These are phyloP conservation scores for Dryocosmus kuriphilus DNA, from an alignment of 2,888 invertebrate species.

Conservation along the genomic window DNA sequence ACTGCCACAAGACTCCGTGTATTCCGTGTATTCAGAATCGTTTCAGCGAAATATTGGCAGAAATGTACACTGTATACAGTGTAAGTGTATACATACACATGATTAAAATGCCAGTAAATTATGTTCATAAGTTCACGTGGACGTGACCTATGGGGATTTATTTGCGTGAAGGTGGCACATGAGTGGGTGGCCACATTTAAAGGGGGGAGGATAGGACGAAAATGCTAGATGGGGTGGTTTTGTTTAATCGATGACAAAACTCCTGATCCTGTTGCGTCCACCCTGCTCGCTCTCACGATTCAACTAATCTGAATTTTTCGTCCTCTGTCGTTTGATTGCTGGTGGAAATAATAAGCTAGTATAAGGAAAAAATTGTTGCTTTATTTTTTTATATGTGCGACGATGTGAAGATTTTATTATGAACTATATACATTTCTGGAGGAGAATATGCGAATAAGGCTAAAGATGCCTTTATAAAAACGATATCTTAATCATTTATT, in stretches of 20 bases:
- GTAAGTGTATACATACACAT: neutral
- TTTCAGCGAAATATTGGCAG: slow-evolving; percentile 1
- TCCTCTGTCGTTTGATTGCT: neutral
- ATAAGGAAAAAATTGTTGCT: no score
- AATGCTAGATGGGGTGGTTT: slow-evolving; percentile 64
- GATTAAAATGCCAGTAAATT: slow-evolving; percentile 29
- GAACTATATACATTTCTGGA: neutral
- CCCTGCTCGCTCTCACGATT: slow-evolving; percentile 61
- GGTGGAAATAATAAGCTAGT: slow-evolving; percentile 12
- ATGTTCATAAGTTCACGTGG: slow-evolving; percentile 19
- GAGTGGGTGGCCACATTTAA: slow-evolving; percentile 23
- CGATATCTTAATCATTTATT: no score
- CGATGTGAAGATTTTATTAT: neutral
- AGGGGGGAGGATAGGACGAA: slow-evolving; percentile 48
- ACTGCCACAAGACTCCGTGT: neutral
- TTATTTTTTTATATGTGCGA: no score
- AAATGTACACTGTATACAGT: neutral
- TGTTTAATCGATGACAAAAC: slow-evolving; percentile 75
- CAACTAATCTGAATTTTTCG: slow-evolving; percentile 27
- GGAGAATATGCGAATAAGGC: no score
- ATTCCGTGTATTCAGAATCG: slow-evolving; percentile 7
- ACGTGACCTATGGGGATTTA: slow-evolving; percentile 30
- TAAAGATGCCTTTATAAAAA: no score
- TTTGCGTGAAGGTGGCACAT: slow-evolving; percentile 21
- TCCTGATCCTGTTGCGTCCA: slow-evolving; percentile 65